A percentile compares a stretch with the other conserved stretches of the same genome.
Evolutionary conservation across 2,113 vertebrate genomes (phyloP).

Genomic region (Prolemur simus): DNA sequence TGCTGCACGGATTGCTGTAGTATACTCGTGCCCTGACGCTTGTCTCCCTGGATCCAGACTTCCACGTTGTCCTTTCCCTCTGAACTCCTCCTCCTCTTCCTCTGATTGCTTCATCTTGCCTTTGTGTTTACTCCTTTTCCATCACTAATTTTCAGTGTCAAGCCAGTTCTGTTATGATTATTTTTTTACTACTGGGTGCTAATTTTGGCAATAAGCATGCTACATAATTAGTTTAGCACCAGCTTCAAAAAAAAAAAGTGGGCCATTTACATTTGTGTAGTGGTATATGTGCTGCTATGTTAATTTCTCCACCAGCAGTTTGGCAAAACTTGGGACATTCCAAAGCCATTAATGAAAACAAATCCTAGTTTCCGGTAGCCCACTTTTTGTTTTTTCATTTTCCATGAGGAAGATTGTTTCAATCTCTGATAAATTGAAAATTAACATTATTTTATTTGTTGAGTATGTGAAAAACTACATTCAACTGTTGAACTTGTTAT

Average conservation of each 20-base stretch:
- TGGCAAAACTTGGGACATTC: not conserved
- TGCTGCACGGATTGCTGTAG: not conserved
- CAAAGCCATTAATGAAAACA: conserved; percentile 23
- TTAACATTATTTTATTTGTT: not conserved
- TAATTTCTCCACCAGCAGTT: not conserved
- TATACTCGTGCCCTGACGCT: rapidly evolving
- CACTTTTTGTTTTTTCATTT: not conserved
- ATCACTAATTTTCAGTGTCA: not conserved
- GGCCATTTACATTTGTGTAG: not conserved
- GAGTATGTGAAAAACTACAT: not conserved
- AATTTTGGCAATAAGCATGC: not conserved
- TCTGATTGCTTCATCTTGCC: not conserved
- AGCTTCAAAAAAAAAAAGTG: not conserved
- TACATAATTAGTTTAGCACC: not conserved
- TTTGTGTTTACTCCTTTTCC: not conserved
- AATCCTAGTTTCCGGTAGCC: not conserved
- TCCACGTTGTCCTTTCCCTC: not conserved
- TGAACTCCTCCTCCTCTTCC: not conserved
- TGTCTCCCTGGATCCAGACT: not conserved
- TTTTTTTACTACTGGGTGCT: conserved; percentile 12
- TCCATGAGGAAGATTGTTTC: not conserved
- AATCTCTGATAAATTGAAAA: not conserved
- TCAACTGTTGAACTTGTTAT: not conserved
- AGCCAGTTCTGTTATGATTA: not conserved
- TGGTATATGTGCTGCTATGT: not conserved